Conservation (phyloP, 2,797 vertebrate species). For the Philypnodon macrostomus region DNA sequence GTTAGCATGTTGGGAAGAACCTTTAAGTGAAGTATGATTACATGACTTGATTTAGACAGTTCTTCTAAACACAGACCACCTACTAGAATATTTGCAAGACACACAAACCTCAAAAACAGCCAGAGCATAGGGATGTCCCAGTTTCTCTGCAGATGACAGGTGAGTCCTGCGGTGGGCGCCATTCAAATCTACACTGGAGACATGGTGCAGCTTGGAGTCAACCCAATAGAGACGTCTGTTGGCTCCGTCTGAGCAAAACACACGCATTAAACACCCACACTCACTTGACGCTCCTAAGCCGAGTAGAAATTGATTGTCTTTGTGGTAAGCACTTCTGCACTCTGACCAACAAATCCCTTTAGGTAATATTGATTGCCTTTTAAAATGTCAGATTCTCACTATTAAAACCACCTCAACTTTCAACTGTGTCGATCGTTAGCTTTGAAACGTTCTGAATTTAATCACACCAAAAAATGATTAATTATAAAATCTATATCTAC, state of each 20-base stretch:
- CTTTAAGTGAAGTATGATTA: no score
- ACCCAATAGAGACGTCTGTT: conserved; percentile 96
- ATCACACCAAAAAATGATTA: conserved; percentile 5
- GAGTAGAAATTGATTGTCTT: conserved; percentile 49
- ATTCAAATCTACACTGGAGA: conserved; percentile 92
- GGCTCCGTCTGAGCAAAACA: conserved; percentile 81
- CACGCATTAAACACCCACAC: conserved; percentile 37
- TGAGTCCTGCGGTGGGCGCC: conserved; percentile 90
- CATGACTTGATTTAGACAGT: no score
- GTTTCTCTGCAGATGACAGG: conserved; percentile 84
- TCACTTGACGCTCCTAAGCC: conserved; percentile 24
- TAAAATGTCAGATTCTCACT: conserved; percentile 54
- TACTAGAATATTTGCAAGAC: neutral
- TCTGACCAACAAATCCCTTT: conserved; percentile 49
- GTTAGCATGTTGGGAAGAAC: no score
- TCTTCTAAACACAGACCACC: no score
- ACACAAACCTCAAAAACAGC: conserved; percentile 92
- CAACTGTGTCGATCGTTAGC: conserved; percentile 18
- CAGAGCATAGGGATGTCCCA: conserved; percentile 92
- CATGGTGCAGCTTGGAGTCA: conserved; percentile 92
- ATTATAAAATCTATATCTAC: conserved; percentile 18
- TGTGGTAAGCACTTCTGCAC: conserved; percentile 35
- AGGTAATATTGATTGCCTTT: conserved; percentile 54
- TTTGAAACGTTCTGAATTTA: conserved; percentile 34
- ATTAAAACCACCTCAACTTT: conserved; percentile 24